Percentiles rank a stretch among this genome's conserved stretches.
Conservation (phyloP, 1,140 invertebrate species). For the Drosophila parabipectinata region DNA sequence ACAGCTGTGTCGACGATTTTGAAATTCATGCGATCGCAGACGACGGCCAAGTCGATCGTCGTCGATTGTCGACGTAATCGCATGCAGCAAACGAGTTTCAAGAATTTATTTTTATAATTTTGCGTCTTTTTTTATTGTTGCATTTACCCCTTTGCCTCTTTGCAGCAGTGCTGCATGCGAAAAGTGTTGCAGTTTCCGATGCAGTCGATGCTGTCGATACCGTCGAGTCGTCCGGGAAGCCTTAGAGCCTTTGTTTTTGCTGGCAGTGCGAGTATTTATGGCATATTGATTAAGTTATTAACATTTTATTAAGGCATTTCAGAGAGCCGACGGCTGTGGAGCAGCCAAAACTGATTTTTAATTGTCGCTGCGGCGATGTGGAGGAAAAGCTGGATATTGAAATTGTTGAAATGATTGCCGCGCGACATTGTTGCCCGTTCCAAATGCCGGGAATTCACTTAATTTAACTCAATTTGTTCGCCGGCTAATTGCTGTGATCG, state of each 20-base stretch:
- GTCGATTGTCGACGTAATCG: constrained; percentile 65
- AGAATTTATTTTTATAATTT: constrained; percentile 68
- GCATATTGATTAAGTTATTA: constrained; percentile 82
- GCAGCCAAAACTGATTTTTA: constrained; percentile 68
- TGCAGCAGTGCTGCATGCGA: constrained; percentile 52
- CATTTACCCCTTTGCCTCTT: not conserved
- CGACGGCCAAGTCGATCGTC: constrained; percentile 13
- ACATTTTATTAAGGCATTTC: constrained; percentile 80
- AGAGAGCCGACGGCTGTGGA: constrained; percentile 67
- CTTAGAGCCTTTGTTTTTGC: constrained; percentile 55
- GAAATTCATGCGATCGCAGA: constrained; percentile 71
- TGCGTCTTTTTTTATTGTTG: constrained; percentile 20
- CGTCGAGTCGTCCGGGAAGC: not conserved
- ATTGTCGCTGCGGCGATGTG: constrained; percentile 34
- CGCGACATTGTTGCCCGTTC: constrained; percentile 37
- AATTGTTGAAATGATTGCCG: constrained; percentile 56
- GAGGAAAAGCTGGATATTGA: constrained; percentile 37
- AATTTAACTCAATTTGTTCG: constrained; percentile 67
- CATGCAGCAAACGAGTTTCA: constrained; percentile 79
- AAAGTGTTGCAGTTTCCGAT: constrained; percentile 63
- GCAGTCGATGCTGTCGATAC: not conserved
- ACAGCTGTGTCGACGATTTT: constrained; percentile 78
- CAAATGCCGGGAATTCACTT: constrained; percentile 64
- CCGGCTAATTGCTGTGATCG: constrained; percentile 53
- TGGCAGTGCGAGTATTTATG: constrained; percentile 65